phyloP scores from a whole-genome alignment of 2,797 vertebrate species.

The Takifugu ocellatus region DNA sequence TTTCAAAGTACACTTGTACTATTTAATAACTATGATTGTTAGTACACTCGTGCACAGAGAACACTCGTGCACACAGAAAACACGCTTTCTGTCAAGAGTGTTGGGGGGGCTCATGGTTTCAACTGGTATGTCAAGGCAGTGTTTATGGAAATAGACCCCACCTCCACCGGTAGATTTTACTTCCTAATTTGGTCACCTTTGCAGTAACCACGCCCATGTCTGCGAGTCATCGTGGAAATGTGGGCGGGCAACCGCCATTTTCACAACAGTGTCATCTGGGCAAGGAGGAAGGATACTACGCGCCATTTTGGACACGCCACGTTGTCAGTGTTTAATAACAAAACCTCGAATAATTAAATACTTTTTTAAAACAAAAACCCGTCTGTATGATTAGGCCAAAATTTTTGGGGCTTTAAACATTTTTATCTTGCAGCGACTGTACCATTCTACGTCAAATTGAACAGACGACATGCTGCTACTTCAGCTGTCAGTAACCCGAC shows the following conservation, averaged over 20 bases:
- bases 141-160: slow-evolving; percentile 26
- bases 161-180: slow-evolving; percentile 41
- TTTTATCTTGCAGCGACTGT: background rate
- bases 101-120: slow-evolving; percentile 27
- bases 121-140: slow-evolving; percentile 13
- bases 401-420: too few species aligned
- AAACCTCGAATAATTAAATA: background rate
- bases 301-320: slow-evolving; percentile 83
- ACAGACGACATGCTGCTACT: background rate
- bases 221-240: slow-evolving; percentile 11
- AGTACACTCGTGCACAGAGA: background rate
- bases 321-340: slow-evolving; percentile 60
- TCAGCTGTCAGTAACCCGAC: slow-evolving; percentile 16
- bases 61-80: background rate
- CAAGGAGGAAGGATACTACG: background rate
- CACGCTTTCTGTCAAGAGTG: background rate
- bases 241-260: slow-evolving; percentile 66
- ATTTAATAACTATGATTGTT: background rate
- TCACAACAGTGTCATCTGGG: slow-evolving; percentile 57
- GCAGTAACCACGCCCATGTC: slow-evolving; percentile 38
- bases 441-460: too few species aligned
- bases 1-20: background rate
- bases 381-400: background rate
- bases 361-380: too few species aligned
- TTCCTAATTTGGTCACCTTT: slow-evolving; percentile 76